Evolutionary conservation across 2,888 invertebrate genomes (phyloP).

Genomic region (Glaucopsyche alexis): DNA sequence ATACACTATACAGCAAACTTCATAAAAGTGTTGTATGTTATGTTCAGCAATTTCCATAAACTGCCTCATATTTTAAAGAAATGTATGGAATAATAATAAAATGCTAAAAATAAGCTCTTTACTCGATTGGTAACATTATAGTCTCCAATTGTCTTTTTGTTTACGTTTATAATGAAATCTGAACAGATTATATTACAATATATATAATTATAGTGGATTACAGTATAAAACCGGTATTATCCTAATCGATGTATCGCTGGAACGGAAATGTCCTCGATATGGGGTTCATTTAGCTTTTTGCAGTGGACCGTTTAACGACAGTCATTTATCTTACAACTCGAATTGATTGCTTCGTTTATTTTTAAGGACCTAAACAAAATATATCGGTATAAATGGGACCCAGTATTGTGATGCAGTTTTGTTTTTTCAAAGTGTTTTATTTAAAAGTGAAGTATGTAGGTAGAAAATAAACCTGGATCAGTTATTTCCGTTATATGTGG

Average conservation of each 20-base stretch:
- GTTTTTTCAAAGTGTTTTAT: neutral
- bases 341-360: slow-evolving; percentile 30
- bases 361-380: slow-evolving; percentile 29
- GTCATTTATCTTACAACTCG: slow-evolving; percentile 30
- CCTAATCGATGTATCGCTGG: slow-evolving; percentile 54
- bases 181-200: neutral
- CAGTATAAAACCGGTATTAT: slow-evolving; percentile 24
- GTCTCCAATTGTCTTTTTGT: no score
- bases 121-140: no score
- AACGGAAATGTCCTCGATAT: slow-evolving; percentile 49
- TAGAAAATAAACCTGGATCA: neutral
- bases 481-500: no score
- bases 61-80: no score
- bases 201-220: neutral
- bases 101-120: no score
- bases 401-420: neutral
- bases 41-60: no score
- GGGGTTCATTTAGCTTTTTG: slow-evolving; percentile 38
- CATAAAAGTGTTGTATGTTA: no score
- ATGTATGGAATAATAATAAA: no score
- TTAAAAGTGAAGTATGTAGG: neutral
- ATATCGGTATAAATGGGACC: slow-evolving; percentile 29
- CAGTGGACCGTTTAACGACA: slow-evolving; percentile 32
- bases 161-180: no score
- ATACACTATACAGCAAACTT: no score